Conservation (phyloP, 2,888 invertebrate genomes). For the Caenorhabditis afra region DNA sequence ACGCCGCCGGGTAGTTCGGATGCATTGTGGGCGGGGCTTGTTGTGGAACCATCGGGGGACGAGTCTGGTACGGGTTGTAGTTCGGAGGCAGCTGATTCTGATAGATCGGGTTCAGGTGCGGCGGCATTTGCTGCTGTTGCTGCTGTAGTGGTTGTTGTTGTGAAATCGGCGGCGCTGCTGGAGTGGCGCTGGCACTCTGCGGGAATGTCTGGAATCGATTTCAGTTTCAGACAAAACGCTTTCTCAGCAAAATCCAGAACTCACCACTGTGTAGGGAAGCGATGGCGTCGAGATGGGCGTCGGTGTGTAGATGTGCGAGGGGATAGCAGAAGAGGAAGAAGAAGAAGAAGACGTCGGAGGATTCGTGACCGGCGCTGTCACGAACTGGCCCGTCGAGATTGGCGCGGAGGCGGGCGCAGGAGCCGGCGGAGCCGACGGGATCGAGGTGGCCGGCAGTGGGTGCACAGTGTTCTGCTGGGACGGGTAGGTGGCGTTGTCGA, state of each 20-base stretch:
- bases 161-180: neutral
- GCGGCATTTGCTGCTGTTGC: no score
- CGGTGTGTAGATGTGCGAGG: conserved; percentile 10
- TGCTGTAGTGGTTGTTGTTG: no score
- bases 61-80: conserved; percentile 24
- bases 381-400: neutral
- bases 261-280: conserved; percentile 38
- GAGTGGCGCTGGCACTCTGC: conserved; percentile 16
- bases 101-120: neutral
- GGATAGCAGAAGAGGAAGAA: neutral
- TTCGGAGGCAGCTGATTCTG: conserved; percentile 26
- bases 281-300: conserved; percentile 21
- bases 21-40: neutral
- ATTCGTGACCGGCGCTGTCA: neutral
- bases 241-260: no score
- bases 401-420: neutral
- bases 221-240: no score
- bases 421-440: conserved; percentile 14
- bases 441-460: conserved; percentile 8
- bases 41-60: neutral
- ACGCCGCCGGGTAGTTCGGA: no score
- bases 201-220: conserved; percentile 31
- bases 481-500: conserved; percentile 39
- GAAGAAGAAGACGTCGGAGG: conserved; percentile 9
- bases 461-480: conserved; percentile 34